A percentile compares a stretch with the other conserved stretches of the same genome.
These are phyloP conservation scores for Edolisoma coerulescens DNA, from an alignment of 2,113 vertebrate genomes.

Conservation along the genomic window DNA sequence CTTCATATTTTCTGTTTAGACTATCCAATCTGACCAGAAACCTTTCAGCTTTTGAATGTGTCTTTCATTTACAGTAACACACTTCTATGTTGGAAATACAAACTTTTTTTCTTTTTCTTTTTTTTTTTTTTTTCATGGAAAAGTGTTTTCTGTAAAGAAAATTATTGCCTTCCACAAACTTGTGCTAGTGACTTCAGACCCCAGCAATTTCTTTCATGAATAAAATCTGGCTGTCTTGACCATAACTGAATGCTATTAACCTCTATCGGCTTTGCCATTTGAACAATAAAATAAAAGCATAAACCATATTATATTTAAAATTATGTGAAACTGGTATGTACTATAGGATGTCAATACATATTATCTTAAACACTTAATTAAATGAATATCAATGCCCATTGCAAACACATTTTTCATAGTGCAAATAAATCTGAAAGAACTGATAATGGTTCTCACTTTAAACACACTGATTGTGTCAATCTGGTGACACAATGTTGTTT, in stretches of 20 bases:
- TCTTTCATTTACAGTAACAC: not conserved
- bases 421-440: not conserved
- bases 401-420: not conserved
- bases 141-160: not conserved
- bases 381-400: not conserved
- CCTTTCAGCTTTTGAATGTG: not conserved
- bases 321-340: not conserved
- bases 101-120: too few species aligned
- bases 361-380: not conserved
- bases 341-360: not conserved
- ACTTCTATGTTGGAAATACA: not conserved
- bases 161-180: not conserved
- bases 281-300: not conserved
- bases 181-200: not conserved
- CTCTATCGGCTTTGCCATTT: not conserved
- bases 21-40: not conserved
- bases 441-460: not conserved
- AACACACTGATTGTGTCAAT: not conserved
- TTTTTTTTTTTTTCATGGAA: too few species aligned
- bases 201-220: not conserved
- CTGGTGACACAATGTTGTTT: not conserved
- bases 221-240: not conserved
- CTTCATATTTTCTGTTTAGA: not conserved
- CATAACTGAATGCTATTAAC: not conserved
- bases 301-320: not conserved